Evolutionary conservation across 2,113 vertebrate species (phyloP), one percentile per base, ranked within the genome.

Genomic region (Strigops habroptila): DNA sequence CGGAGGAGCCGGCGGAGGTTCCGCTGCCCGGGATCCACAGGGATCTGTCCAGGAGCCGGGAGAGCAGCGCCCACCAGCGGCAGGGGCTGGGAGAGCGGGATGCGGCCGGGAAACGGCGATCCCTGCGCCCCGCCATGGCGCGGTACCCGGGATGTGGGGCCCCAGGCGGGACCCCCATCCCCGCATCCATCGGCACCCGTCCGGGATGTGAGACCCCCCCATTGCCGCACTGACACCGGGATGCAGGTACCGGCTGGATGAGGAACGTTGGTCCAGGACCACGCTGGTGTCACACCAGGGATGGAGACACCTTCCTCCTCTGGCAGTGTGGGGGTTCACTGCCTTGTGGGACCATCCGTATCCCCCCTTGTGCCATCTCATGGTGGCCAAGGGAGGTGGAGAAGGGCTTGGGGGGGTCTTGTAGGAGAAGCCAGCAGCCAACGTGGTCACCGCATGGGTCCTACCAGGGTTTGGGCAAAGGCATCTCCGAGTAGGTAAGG

Each of bases 401-500:
- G 10, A 25, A 64, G 51, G 31, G 12, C 15, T 48, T 18, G 55
- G 44, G 11, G 14, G 41, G 7, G 17, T 70, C 48, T 75, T 30
- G n/a, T 52, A 67, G 74, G 64, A 7, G 19, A 81, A 84, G 78
- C 73, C 85, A 74, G 69, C 81, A 83, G 84, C 75, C 62, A 57
- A 41, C 9, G 28, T 1, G 23, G 90, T 59, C 78, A 65, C n/a
- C 22, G 7, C 52, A 19, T 11, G 7, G 25, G 53, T 88, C 90
- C 92, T 53, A 57, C 83, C 31, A 16, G 74, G 82, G 46, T 44
- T 81, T 2, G 33, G 77, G 81, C 92, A 69, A 87, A 96, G 78
- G 82, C 92, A 93, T 88, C 91, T 53, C 94, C 89, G 44, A 90
- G 82, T 86, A 95, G 84, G 80, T 93, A 95, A 92, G 96, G 79